These are phyloP conservation scores for Desmodus rotundus DNA, from an alignment of 2,113 vertebrate species.

Conservation along the genomic window DNA sequence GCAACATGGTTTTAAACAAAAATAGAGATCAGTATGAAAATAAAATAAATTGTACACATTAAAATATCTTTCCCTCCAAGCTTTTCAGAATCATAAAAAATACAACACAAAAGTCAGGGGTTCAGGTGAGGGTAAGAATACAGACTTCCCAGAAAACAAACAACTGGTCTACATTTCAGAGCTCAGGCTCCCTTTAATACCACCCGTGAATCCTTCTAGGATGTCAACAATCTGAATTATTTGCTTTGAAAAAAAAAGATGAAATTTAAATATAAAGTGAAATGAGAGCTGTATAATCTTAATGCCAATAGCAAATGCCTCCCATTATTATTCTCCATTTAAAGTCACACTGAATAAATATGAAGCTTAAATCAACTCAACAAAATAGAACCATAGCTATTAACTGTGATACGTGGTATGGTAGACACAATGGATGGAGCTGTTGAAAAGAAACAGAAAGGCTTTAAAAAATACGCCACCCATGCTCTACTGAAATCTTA, in stretches of 20 bases:
- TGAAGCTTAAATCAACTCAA: slow-evolving; percentile 67
- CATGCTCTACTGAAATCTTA: slow-evolving; percentile 75
- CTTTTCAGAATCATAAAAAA: slow-evolving; percentile 80
- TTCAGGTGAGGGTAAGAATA: slow-evolving; percentile 70
- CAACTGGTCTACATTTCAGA: slow-evolving; percentile 60
- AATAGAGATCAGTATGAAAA: slow-evolving; percentile 88
- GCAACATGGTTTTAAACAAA: slow-evolving; percentile 84
- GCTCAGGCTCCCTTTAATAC: slow-evolving; percentile 60
- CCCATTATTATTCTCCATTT: slow-evolving; percentile 61
- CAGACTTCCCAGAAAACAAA: slow-evolving; percentile 75
- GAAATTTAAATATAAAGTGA: slow-evolving; percentile 66
- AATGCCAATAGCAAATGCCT: slow-evolving; percentile 57
- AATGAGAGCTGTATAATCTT: slow-evolving; percentile 59
- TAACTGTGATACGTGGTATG: slow-evolving; percentile 40
- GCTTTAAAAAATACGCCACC: slow-evolving; percentile 78
- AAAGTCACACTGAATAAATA: slow-evolving; percentile 70
- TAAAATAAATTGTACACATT: slow-evolving; percentile 82
- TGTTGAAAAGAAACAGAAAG: slow-evolving; percentile 65
- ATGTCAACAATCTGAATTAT: slow-evolving; percentile 47
- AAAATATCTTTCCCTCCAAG: slow-evolving; percentile 78
- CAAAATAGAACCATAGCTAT: slow-evolving; percentile 68
- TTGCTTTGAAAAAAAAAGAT: slow-evolving; percentile 55
- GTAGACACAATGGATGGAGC: slow-evolving; percentile 54
- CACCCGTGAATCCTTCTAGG: slow-evolving; percentile 27
- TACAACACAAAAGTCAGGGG: slow-evolving; percentile 75